Percentiles rank a stretch among this genome's conserved stretches.
Evolutionary conservation across 2,797 vertebrate species (phyloP).

Genomic region (Amazonetta brasiliensis): DNA sequence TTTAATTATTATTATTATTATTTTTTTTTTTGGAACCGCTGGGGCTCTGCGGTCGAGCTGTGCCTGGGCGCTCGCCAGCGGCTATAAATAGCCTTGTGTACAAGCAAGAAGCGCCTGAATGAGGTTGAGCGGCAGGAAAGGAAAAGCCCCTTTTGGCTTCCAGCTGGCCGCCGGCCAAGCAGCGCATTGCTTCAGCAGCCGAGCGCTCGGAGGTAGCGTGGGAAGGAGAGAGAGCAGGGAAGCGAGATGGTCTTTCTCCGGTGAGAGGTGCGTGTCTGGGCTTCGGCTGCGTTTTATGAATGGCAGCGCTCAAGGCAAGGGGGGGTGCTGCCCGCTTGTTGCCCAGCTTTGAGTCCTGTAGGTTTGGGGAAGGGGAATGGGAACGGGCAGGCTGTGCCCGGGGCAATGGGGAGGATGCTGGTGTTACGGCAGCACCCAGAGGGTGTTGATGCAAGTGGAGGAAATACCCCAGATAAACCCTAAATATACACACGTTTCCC

Average conservation of each 20-base stretch:
- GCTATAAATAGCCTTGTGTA: conserved; percentile 86
- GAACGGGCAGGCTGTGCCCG: background rate
- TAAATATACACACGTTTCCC: background rate
- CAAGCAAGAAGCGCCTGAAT: conserved; percentile 80
- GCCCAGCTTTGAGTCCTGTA: background rate
- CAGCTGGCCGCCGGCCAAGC: conserved; percentile 81
- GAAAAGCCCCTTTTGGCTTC: conserved; percentile 82
- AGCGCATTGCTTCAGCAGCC: conserved; percentile 71
- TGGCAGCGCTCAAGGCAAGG: background rate
- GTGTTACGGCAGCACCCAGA: background rate
- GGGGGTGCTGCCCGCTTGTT: background rate
- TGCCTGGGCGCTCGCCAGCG: conserved; percentile 81
- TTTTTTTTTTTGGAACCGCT: conserved; percentile 5
- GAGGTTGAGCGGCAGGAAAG: conserved; percentile 77
- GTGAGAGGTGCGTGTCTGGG: conserved; percentile 51
- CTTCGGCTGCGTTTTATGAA: background rate
- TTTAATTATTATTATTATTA: background rate
- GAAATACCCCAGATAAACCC: background rate
- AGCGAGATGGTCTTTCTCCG: conserved; percentile 73
- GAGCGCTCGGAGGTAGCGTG: conserved; percentile 77
- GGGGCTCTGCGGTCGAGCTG: conserved; percentile 79
- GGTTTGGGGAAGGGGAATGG: accelerated
- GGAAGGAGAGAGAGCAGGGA: conserved; percentile 70
- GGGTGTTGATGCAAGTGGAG: background rate
- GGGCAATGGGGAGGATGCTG: background rate